These are phyloP conservation scores for Channa argus DNA, from an alignment of 2,113 vertebrate genomes.

Conservation along the genomic window DNA sequence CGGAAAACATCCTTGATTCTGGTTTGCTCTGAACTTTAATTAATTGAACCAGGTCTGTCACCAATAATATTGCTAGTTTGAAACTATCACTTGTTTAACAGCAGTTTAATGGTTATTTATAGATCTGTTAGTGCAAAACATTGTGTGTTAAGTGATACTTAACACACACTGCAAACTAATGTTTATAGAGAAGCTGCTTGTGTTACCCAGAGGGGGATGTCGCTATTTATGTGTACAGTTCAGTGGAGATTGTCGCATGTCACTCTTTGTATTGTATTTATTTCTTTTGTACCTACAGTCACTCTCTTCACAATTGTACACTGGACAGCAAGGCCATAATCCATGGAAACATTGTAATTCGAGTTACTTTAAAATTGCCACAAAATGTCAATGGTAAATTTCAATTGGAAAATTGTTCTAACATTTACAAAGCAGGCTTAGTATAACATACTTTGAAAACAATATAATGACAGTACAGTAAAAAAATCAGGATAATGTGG, in stretches of 20 bases:
- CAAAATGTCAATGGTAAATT: neutral
- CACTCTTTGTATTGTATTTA: slow-evolving; percentile 5
- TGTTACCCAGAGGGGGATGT: neutral
- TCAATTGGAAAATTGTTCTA: slow-evolving; percentile 14
- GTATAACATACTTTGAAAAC: slow-evolving; percentile 17
- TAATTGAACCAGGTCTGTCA: no score
- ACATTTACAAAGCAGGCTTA: slow-evolving; percentile 11
- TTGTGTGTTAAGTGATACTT: no score
- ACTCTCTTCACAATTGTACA: slow-evolving; percentile 10
- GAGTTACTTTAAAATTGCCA: slow-evolving; percentile 26
- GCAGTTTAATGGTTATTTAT: no score
- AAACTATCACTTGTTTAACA: no score
- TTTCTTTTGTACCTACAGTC: slow-evolving; percentile 10
- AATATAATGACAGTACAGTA: neutral
- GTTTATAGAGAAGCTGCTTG: neutral
- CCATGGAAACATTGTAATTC: slow-evolving; percentile 21
- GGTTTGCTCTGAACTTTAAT: no score
- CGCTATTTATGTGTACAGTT: no score
- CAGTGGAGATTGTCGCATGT: slow-evolving; percentile 4
- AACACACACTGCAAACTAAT: neutral
- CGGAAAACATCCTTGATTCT: neutral
- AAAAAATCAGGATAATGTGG: slow-evolving; percentile 37
- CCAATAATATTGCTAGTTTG: no score
- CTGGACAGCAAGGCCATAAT: slow-evolving; percentile 5
- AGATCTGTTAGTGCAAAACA: no score